Evolutionary conservation across 2,113 vertebrate species (phyloP).

Genomic region (Nothobranchius kuhntae): DNA sequence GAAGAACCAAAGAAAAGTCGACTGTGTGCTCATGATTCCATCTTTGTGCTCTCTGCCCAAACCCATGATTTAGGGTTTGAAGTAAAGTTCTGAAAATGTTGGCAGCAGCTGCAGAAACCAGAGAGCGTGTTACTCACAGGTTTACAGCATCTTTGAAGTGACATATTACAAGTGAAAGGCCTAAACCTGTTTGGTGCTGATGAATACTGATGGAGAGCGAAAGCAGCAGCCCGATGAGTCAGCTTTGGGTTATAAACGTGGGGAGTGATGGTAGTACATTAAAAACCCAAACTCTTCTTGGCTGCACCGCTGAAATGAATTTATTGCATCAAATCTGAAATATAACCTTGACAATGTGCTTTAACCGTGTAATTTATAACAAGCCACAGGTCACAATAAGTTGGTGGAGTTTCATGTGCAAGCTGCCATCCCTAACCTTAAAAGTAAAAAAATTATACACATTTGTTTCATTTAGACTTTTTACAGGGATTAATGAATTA

Average conservation of each 20-base stretch:
- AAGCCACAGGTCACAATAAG: not conserved
- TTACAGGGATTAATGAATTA: not conserved
- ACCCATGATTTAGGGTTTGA: slow-evolving; percentile 55
- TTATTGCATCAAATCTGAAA: slow-evolving; percentile 23
- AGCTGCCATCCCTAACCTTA: not conserved
- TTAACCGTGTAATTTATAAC: slow-evolving; percentile 27
- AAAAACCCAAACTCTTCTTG: slow-evolving; percentile 21
- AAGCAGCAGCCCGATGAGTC: slow-evolving; percentile 33
- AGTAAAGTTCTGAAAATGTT: slow-evolving; percentile 39
- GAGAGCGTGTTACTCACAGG: slow-evolving; percentile 50
- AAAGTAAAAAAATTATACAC: not conserved
- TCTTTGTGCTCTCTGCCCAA: slow-evolving; percentile 44
- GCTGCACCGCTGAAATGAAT: slow-evolving; percentile 13
- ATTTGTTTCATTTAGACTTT: not conserved
- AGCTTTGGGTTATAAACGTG: slow-evolving; percentile 18
- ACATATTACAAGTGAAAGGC: slow-evolving; percentile 15
- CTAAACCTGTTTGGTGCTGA: slow-evolving; percentile 26
- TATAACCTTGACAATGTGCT: not conserved
- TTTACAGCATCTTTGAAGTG: slow-evolving; percentile 42
- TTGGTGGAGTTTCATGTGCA: not conserved
- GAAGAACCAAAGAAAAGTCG: slow-evolving; percentile 19
- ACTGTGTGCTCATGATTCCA: slow-evolving; percentile 13
- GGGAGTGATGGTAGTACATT: slow-evolving; percentile 14
- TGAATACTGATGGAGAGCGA: slow-evolving; percentile 45
- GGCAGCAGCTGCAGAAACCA: slow-evolving; percentile 47